These are phyloP conservation scores for Eugnorisma glareosa DNA, from an alignment of 2,888 invertebrate species.

Conservation along the genomic window DNA sequence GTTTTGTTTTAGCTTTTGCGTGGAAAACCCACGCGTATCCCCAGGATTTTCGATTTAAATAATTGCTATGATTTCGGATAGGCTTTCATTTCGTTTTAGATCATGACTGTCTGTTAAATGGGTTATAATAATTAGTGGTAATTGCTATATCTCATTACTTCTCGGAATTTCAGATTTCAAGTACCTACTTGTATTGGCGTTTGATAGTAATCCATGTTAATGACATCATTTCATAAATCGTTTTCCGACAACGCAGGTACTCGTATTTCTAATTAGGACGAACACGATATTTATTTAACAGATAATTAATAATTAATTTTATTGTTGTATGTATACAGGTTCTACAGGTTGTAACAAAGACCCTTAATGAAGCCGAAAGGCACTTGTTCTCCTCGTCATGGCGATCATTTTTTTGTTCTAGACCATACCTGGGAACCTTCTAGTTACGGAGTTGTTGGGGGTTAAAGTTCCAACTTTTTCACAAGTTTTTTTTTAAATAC, in stretches of 20 bases:
- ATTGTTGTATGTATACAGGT: neutral
- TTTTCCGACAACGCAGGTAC: neutral
- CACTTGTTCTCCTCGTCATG: no score
- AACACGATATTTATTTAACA: neutral
- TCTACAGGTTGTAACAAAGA: no score
- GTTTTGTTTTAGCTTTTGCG: constrained; percentile 1
- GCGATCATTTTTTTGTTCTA: no score
- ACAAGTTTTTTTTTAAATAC: no score
- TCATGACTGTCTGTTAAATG: neutral
- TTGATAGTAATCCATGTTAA: neutral
- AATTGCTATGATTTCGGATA: neutral
- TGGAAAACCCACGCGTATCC: neutral
- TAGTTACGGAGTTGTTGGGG: no score
- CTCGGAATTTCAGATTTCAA: neutral
- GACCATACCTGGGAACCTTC: no score
- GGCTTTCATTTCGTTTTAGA: neutral
- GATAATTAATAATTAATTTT: neutral
- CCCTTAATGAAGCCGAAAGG: no score
- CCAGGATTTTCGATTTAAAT: neutral
- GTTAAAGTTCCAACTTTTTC: no score
- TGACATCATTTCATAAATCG: neutral
- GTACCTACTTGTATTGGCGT: neutral
- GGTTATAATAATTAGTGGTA: neutral
- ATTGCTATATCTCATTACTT: neutral
- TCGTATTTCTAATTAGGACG: neutral